Conservation (phyloP, 2,797 vertebrate genomes). For the Lemur catta region DNA sequence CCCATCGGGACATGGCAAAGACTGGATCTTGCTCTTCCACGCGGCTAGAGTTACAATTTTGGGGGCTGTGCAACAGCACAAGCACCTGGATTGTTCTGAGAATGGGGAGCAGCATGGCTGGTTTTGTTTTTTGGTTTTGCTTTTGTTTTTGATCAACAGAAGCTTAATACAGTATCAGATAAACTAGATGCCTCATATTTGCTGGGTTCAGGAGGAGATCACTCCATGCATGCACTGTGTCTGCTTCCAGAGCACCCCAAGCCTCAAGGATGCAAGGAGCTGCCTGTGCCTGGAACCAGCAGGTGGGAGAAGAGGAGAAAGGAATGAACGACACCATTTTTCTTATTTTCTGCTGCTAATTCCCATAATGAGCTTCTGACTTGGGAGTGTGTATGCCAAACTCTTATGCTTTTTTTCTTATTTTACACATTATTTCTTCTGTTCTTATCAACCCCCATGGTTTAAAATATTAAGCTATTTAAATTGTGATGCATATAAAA, state of each 20-base stretch:
- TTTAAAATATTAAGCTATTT: background rate
- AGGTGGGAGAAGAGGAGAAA: background rate
- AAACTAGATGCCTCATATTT: too few species aligned
- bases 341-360: background rate
- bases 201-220: background rate
- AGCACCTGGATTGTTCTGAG: background rate
- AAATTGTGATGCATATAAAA: background rate
- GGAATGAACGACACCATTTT: rapidly evolving
- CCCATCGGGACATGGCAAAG: background rate
- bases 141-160: background rate
- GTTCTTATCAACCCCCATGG: background rate
- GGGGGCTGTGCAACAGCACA: background rate
- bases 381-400: background rate
- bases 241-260: background rate
- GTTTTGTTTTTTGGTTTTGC: background rate
- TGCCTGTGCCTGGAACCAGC: background rate
- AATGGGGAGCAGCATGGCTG: background rate
- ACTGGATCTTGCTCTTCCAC: background rate
- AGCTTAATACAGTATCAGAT: background rate
- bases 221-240: rapidly evolving
- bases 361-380: background rate
- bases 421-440: background rate
- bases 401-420: background rate
- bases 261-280: background rate
- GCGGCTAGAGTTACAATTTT: background rate